Base-by-base conservation (phyloP, 2,113 vertebrate species). In the Carassius gibelio region DNA sequence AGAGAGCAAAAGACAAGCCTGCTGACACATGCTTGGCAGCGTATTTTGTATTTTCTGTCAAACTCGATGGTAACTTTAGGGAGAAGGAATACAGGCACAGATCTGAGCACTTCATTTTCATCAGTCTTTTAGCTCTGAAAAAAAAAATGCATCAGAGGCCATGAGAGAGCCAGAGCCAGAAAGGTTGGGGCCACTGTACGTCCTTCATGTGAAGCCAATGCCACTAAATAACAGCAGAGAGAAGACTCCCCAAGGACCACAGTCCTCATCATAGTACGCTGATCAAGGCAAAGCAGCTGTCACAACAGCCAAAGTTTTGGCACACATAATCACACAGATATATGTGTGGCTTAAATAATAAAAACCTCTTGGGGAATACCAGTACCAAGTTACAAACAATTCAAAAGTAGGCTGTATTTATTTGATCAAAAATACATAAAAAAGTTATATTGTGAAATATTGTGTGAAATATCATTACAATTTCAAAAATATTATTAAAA, bases 161-260 rank as follows among this genome's bases (percentile, higher is more conserved):
- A 36, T 82, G 64, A 82, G 45, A 62, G 59, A 66, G 36, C n/a
- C 61, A 11, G 42, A 71, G 66, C 64, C 26, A 82, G 64, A 71
- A 19, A 82, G 64, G 80, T 71, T 71, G 30, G 19, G 80, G 17
- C 66, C 5, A 5, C 45, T 55, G 19, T 36, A n/a, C 10, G 3
- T 82, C 80, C 64, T 82, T 71, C 80, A 82, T 52, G 64, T 82
- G 26, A 71, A 82, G 80, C 80, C 80, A 55, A 68, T 69, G 23
- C 59, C 42, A 42, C 23, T 66, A 48, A 82, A 82, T 69, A 82
- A 52, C 26, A 36, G 79, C 14, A 82, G 17, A 82, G 30, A 82
- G 48, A 14, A 69, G 61, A 13, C 80, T 82, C 64, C 30, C 80
- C 26, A 45, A 71, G 80, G 80, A 55, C 36, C 59, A 66, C 26